These are phyloP conservation scores for Limenitis camilla DNA, from an alignment of 2,888 invertebrate species.

Conservation along the genomic window DNA sequence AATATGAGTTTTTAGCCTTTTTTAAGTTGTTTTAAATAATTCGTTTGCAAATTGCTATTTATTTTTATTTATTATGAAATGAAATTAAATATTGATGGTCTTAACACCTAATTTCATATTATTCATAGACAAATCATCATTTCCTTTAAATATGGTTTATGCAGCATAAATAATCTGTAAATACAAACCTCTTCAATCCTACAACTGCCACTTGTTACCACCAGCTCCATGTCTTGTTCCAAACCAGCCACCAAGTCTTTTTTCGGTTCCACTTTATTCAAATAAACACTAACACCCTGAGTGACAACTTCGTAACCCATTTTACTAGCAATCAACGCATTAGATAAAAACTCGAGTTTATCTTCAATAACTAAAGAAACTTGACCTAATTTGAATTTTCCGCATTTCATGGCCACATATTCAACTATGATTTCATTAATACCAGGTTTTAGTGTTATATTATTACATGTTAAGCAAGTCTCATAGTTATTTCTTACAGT, in stretches of 20 bases:
- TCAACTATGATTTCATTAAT: slow-evolving; percentile 77
- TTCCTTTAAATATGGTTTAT: too few relatives aligned
- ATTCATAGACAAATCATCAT: too few relatives aligned
- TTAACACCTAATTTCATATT: too few relatives aligned
- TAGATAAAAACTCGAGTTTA: slow-evolving; percentile 83
- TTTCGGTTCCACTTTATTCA: slow-evolving; percentile 70
- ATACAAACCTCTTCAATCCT: slow-evolving; percentile 77
- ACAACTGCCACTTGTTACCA: slow-evolving; percentile 86
- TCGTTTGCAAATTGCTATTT: too few relatives aligned
- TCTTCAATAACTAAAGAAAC: slow-evolving; percentile 77
- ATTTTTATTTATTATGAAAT: too few relatives aligned
- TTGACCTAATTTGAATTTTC: slow-evolving; percentile 82
- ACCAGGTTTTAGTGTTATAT: slow-evolving; percentile 77
- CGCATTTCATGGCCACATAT: slow-evolving; percentile 77
- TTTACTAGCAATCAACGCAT: slow-evolving; percentile 69
- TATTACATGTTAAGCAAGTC: slow-evolving; percentile 69
- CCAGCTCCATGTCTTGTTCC: slow-evolving; percentile 83
- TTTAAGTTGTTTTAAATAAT: background rate
- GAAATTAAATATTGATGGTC: too few relatives aligned
- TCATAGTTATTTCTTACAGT: slow-evolving; percentile 79
- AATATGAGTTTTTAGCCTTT: too few relatives aligned
- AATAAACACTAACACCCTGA: slow-evolving; percentile 61
- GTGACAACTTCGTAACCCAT: slow-evolving; percentile 75
- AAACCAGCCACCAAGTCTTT: slow-evolving; percentile 88
- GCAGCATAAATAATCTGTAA: too few relatives aligned